Evolutionary conservation across 1,140 invertebrate species (phyloP).

Genomic region (Drosophila subpulchrella): DNA sequence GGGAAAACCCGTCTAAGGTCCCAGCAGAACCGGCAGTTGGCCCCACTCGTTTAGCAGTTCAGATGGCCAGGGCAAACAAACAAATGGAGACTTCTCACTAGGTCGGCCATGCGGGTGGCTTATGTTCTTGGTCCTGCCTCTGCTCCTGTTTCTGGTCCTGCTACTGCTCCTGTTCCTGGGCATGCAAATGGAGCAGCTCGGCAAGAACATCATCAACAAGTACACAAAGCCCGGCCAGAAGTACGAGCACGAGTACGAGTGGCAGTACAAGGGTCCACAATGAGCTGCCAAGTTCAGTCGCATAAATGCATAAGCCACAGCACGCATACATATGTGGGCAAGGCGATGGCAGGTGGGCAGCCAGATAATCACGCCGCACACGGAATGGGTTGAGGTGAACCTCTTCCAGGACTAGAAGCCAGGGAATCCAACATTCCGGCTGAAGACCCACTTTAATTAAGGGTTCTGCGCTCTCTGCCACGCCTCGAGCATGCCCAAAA

Average conservation of each 20-base stretch:
- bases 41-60: conserved; percentile 13
- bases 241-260: conserved; percentile 13
- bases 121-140: conserved; percentile 23
- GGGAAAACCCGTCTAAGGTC: neutral
- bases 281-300: conserved; percentile 67
- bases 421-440: conserved; percentile 7
- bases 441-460: conserved; percentile 61
- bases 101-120: conserved; percentile 45
- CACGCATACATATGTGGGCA: conserved; percentile 41
- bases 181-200: conserved; percentile 54
- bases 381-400: conserved; percentile 25
- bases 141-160: conserved; percentile 6
- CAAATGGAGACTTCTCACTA: conserved; percentile 52
- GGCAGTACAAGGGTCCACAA: conserved; percentile 32
- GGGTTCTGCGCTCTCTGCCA: conserved; percentile 25
- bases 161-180: conserved; percentile 9
- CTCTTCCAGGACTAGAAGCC: neutral
- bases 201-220: conserved; percentile 54
- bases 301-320: conserved; percentile 67
- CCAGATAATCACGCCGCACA: conserved; percentile 50
- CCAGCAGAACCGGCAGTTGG: neutral
- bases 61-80: conserved; percentile 30
- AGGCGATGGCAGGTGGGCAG: conserved; percentile 24
- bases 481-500: conserved; percentile 38
- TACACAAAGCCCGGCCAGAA: conserved; percentile 29